phyloP scores from a whole-genome alignment of 2,888 invertebrate species.

The Glaucopsyche alexis region DNA sequence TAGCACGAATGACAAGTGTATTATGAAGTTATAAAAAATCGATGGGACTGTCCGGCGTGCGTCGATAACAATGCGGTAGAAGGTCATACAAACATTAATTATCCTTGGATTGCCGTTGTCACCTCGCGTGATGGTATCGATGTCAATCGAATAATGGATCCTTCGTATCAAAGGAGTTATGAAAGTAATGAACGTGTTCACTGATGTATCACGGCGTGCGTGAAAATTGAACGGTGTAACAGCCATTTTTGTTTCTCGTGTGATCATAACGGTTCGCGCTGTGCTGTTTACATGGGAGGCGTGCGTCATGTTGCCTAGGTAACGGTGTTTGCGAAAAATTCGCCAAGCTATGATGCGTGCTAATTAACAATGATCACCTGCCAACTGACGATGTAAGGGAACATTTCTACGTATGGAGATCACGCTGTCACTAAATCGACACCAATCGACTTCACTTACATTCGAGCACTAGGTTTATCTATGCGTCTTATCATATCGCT shows the following conservation, averaged over 20 bases:
- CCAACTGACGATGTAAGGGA: constrained; percentile 71
- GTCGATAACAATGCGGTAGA: constrained; percentile 53
- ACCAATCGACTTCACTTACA: constrained; percentile 30
- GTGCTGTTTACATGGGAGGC: constrained; percentile 45
- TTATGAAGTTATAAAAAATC: constrained; percentile 59
- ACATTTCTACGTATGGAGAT: constrained; percentile 63
- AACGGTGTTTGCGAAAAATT: constrained; percentile 58
- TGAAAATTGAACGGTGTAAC: constrained; percentile 19
- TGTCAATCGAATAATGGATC: not conserved
- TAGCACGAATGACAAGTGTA: constrained; percentile 62
- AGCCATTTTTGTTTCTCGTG: not conserved
- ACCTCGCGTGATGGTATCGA: constrained; percentile 19
- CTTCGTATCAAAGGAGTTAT: not conserved
- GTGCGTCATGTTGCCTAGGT: constrained; percentile 58
- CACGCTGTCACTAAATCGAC: constrained; percentile 16
- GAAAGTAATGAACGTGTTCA: constrained; percentile 12
- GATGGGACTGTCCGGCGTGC: constrained; percentile 62
- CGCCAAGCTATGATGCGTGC: constrained; percentile 55
- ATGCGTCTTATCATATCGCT: constrained; percentile 5
- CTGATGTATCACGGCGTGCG: not conserved
- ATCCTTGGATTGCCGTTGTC: constrained; percentile 48
- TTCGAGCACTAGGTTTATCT: constrained; percentile 32
- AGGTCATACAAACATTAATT: constrained; percentile 64
- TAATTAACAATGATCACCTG: constrained; percentile 65
- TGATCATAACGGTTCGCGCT: constrained; percentile 31